phyloP scores from a whole-genome alignment of 1,140 invertebrate species.

The Leptonema lineaticorne region DNA sequence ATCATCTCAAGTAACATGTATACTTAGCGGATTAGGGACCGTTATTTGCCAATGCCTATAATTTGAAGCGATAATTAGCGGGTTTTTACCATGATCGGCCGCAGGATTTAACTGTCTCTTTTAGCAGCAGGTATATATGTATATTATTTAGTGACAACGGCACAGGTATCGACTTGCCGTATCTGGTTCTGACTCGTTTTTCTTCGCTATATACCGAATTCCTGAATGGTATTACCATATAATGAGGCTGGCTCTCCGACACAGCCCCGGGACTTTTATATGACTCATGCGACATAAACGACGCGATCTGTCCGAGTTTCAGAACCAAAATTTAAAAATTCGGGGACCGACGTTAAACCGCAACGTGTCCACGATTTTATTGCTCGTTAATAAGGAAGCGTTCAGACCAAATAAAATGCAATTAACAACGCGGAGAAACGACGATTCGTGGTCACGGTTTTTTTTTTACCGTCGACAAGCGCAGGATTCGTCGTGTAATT shows the following conservation, averaged over 20 bases:
- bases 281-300: slow-evolving; percentile 20
- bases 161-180: slow-evolving; percentile 15
- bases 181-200: slow-evolving; percentile 1
- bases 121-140: neutral
- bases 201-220: slow-evolving; percentile 10
- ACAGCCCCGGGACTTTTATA: neutral
- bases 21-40: slow-evolving; percentile 6
- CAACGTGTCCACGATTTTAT: too few relatives aligned
- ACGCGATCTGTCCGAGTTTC: neutral
- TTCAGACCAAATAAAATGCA: neutral
- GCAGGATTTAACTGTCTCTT: neutral
- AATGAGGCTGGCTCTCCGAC: neutral
- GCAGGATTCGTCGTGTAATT: neutral
- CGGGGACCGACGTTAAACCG: neutral
- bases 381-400: neutral
- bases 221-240: slow-evolving; percentile 21
- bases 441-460: neutral
- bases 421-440: neutral
- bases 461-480: slow-evolving; percentile 1
- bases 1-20: neutral
- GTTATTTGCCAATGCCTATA: slow-evolving; percentile 1
- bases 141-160: neutral
- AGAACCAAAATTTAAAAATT: neutral
- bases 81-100: neutral
- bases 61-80: neutral